Base-by-base conservation (phyloP, 2,113 vertebrate species). In the Halcyon senegalensis region DNA sequence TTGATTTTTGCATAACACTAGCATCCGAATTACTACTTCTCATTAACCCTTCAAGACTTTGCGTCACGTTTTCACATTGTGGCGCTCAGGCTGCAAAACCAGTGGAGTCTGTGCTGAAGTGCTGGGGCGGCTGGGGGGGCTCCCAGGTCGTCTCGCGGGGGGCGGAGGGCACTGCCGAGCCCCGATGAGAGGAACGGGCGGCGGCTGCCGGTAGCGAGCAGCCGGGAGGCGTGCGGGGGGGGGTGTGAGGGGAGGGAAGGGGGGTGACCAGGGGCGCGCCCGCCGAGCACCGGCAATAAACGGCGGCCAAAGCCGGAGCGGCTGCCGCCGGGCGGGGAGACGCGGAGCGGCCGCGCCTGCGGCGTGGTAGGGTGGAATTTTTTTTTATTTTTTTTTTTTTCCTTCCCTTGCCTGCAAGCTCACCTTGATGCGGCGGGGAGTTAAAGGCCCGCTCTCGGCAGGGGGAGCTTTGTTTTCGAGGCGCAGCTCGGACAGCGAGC, bases 391-490 rank as follows among this genome's bases (percentile, higher is more conserved):
- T 50, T 50, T 50, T 23, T 21, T 50, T 50, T 50, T 8, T n/a
- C n/a, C n/a, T n/a, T n/a, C n/a, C n/a, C n/a, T n/a, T n/a, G n/a
- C 48, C 31, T 74, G 75, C 76, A 77, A 74, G 83, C 94, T 86
- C 84, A 89, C 88, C 94, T 96, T 63, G 80, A 74, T 86, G 78
- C 82, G 35, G 66, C 63, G 86, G 76, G 88, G 77, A 66, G 72
- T 66, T 77, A 74, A 84, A 84, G 84, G 70, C 41, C 55, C 31
- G 63, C 50, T 64, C 64, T 77, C 87, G 84, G 87, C 95, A 82
- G 87, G 93, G 84, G 95, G 89, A 88, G 60, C 87, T 78, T 89
- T 64, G 75, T 59, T 85, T 69, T 51, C 62, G 62, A 64, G 48
- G 88, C 63, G 16, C 75, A 46, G 69, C 91, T 51, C 31, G 56